These are phyloP conservation scores for Adelognathus sp. DNA, from an alignment of 2,888 invertebrate genomes.

Conservation along the genomic window DNA sequence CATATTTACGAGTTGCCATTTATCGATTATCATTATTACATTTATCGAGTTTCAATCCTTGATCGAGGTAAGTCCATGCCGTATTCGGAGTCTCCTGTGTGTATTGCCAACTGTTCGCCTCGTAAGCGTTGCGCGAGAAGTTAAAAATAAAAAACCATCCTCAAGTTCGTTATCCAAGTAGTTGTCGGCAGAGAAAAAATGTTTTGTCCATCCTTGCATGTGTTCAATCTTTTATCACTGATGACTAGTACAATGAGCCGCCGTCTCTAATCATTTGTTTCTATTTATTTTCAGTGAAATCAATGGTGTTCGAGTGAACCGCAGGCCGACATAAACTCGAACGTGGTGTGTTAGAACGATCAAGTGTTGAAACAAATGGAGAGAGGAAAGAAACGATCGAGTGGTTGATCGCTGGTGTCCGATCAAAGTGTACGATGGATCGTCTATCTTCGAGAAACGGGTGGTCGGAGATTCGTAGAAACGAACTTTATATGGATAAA, in stretches of 20 bases:
- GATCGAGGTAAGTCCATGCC: conserved; percentile 70
- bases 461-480: neutral
- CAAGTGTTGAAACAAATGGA: conserved; percentile 54
- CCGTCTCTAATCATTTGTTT: neutral
- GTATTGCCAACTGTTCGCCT: neutral
- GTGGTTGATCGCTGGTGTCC: conserved; percentile 34
- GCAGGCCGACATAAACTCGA: conserved; percentile 70
- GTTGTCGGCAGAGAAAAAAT: neutral
- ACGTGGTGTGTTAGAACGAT: conserved; percentile 70
- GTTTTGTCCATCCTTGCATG: conserved; percentile 38
- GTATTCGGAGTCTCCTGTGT: conserved; percentile 71
- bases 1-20: conserved; percentile 32
- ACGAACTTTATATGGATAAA: conserved; percentile 21
- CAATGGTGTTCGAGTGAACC: conserved; percentile 66
- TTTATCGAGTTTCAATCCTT: conserved; percentile 28
- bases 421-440: conserved; percentile 36
- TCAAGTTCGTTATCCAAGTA: conserved; percentile 16
- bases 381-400: conserved; percentile 24
- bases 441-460: neutral
- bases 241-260: neutral
- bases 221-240: conserved; percentile 6
- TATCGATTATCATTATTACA: conserved; percentile 17
- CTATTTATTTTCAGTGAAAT: conserved; percentile 74
- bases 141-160: neutral
- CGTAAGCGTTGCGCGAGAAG: neutral